Evolutionary conservation across 2,113 vertebrate genomes (phyloP).

Genomic region (Marmota flaviventris): DNA sequence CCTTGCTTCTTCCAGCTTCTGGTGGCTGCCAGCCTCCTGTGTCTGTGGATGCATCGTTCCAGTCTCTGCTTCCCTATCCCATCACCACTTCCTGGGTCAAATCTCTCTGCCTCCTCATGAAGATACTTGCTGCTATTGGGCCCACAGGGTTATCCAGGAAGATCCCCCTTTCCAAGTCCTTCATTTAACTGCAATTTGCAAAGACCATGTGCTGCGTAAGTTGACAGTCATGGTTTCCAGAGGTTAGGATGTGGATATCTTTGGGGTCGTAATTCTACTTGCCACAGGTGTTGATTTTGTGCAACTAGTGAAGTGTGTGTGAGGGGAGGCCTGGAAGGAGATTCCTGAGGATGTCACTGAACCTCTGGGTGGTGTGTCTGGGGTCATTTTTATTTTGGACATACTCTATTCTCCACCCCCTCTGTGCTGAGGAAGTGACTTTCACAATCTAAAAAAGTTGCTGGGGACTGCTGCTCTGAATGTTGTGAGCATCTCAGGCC

Average conservation of each 20-base stretch:
- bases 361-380: neutral
- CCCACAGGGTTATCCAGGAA: neutral
- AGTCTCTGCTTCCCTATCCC: neutral
- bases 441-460: too few relatives aligned
- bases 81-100: neutral
- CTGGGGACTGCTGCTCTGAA: rapidly evolving
- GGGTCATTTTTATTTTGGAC: neutral
- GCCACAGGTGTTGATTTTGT: too few relatives aligned
- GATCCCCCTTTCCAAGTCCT: neutral
- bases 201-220: neutral
- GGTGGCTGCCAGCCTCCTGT: neutral
- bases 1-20: neutral
- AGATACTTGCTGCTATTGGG: neutral
- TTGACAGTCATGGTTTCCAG: neutral
- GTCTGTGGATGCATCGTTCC: neutral
- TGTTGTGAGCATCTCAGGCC: rapidly evolving
- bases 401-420: neutral
- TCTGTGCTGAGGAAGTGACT: neutral
- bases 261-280: neutral
- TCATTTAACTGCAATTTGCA: neutral
- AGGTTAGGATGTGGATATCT: neutral
- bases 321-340: neutral
- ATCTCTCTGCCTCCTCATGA: neutral
- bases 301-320: too few relatives aligned
- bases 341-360: neutral